A percentile compares a stretch with the other conserved stretches of the same genome.
Conservation (phyloP, 2,797 vertebrate species). For the Emydoidea blandingii region DNA sequence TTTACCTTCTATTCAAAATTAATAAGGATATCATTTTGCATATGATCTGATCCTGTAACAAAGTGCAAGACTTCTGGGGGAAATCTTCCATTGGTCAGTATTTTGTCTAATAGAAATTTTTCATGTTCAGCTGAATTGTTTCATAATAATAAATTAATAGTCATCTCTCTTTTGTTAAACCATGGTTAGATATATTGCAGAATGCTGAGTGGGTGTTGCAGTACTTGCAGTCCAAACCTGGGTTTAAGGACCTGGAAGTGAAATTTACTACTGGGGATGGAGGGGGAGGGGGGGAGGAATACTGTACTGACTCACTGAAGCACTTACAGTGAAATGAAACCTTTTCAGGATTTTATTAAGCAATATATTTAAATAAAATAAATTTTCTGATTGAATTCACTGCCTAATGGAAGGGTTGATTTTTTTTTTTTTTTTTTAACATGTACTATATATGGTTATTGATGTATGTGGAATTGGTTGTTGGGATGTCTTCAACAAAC, state of each 20-base stretch:
- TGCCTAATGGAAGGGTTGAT: not conserved
- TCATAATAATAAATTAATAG: not conserved
- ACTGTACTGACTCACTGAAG: not conserved
- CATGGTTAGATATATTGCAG: not conserved
- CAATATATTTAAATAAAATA: constrained; percentile 43
- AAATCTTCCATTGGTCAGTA: not conserved
- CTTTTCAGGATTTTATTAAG: constrained; percentile 20
- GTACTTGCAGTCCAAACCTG: not conserved
- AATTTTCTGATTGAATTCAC: not conserved
- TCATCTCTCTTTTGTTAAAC: not conserved
- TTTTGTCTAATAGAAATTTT: not conserved
- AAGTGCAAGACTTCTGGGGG: not conserved
- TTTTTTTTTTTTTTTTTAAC: not conserved
- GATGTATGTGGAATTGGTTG: not conserved
- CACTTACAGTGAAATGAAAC: not conserved
- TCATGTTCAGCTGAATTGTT: not conserved
- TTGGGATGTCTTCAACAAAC: constrained; percentile 23
- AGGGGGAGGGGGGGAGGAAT: not conserved
- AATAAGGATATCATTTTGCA: not conserved
- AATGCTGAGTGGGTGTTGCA: not conserved
- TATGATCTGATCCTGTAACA: not conserved
- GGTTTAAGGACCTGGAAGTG: constrained; percentile 18
- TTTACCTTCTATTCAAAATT: constrained; percentile 9
- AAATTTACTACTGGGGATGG: constrained; percentile 10
- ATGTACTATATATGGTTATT: not conserved